These are phyloP conservation scores for Asbolus verrucosus DNA, from an alignment of 1,140 invertebrate genomes.

Conservation along the genomic window DNA sequence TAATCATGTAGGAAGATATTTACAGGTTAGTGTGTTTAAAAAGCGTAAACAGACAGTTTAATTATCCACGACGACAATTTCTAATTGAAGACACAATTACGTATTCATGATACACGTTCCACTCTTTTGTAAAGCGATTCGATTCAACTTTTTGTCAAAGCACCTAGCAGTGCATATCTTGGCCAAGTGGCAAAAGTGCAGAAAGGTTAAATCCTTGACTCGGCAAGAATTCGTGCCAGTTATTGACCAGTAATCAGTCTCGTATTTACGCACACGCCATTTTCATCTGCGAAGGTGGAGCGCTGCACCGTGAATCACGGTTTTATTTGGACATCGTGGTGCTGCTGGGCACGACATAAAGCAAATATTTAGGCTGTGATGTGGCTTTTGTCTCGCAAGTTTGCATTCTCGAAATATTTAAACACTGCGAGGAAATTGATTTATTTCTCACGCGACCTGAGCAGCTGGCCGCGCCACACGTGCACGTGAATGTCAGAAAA, in stretches of 20 bases:
- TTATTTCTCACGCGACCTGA: too few relatives aligned
- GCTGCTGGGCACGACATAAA: too few relatives aligned
- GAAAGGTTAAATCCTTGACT: slow-evolving; percentile 23
- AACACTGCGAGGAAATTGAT: too few relatives aligned
- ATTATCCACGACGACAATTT: slow-evolving; percentile 27
- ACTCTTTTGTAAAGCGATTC: too few relatives aligned
- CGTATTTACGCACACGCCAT: too few relatives aligned
- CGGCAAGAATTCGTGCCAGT: background rate
- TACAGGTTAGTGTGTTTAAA: slow-evolving; percentile 23
- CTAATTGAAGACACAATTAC: background rate
- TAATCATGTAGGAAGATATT: background rate
- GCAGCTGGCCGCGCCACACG: background rate
- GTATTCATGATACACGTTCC: too few relatives aligned
- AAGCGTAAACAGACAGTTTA: slow-evolving; percentile 18
- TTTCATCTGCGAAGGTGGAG: background rate
- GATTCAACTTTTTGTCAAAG: too few relatives aligned
- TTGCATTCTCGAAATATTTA: slow-evolving; percentile 6
- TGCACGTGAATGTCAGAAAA: background rate
- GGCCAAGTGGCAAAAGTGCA: slow-evolving; percentile 1
- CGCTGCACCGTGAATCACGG: background rate
- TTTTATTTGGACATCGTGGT: background rate
- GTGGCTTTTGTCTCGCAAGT: background rate
- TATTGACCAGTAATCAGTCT: slow-evolving; percentile 9
- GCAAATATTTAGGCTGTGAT: slow-evolving; percentile 6
- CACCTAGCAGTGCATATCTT: too few relatives aligned